Percentiles rank a stretch among this genome's conserved stretches.
These are phyloP conservation scores for Platycnemis pennipes DNA, from an alignment of 2,888 invertebrate species.

Conservation along the genomic window DNA sequence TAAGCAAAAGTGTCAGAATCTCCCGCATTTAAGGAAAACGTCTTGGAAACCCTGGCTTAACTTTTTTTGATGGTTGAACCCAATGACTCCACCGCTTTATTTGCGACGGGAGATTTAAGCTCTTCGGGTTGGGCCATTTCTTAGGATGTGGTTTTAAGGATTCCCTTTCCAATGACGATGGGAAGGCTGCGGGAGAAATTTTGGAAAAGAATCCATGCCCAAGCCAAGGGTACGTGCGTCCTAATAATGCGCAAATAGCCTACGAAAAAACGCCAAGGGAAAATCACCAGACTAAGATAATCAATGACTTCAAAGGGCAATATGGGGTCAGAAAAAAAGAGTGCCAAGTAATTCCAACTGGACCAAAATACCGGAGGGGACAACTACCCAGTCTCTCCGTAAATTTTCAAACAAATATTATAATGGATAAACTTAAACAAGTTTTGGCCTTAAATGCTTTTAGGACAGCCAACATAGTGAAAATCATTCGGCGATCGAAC, in stretches of 20 bases:
- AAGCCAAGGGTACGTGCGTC: neutral
- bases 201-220: neutral
- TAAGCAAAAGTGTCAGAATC: no score
- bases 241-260: neutral
- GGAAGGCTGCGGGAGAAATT: neutral
- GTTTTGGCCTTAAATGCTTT: no score
- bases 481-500: no score
- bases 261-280: neutral
- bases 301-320: neutral
- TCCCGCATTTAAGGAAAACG: no score
- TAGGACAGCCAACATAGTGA: no score
- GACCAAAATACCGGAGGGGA: no score
- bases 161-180: neutral
- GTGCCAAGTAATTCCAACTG: neutral
- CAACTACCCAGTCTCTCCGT: no score
- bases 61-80: no score
- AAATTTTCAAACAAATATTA: no score
- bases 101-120: neutral
- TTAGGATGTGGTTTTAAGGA: neutral
- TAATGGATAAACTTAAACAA: no score
- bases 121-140: neutral
- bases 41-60: no score
- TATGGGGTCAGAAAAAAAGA: neutral
- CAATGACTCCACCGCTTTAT: neutral
- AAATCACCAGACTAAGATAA: neutral